Evolutionary conservation across 64 coral and sea anemone species (phyloP), one percentile per base, ranked within the genome.

Genomic region (Hydrozoanthus tunicans): DNA sequence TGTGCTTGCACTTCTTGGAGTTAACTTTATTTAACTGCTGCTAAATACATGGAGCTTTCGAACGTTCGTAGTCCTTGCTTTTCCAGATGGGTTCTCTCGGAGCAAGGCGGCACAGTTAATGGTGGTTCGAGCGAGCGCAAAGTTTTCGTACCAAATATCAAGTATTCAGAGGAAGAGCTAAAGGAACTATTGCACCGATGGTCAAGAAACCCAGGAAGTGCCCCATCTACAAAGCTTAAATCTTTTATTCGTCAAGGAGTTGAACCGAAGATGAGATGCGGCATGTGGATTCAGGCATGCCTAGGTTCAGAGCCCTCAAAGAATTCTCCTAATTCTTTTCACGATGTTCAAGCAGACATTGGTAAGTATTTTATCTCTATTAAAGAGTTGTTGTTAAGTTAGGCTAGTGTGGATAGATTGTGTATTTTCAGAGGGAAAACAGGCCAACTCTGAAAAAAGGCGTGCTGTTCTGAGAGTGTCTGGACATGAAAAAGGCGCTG

Each of bases 271-370:
- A 74, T 89, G 9, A 91, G 95, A 53, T 70, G 59, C 55, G n/a
- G 77, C 10, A 24, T 94, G 9, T 96, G 95, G 95, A 94, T 76
- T 64, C 66, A 86, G 82, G 77, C 64, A 2, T 93, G 95, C 79
- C 92, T 82, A 8, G 95, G 90, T 11, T 73, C 79, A 23, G 78
- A 82, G 7, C 92, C 79, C 0, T 64, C 92, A 51, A 57, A 64
- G 0, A 94, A 70, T 14, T 89, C 92, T 82, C 92, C 89, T 43
- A 78, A 91, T 11, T 91, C 83, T 9, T 96, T 89, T 85, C 92
- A 94, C 58, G 95, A 96, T 69, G 88, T 83, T 73, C 86, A 92
- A 58, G 91, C 89, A 77, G 90, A 94, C 12, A 83, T 96, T 61
- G 95, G 95, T 96, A 83, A 92, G 95, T 51, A 6, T 12, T 70